These are phyloP conservation scores for Periophthalmodon schlosseri DNA, from an alignment of 2,113 vertebrate genomes.

Conservation along the genomic window DNA sequence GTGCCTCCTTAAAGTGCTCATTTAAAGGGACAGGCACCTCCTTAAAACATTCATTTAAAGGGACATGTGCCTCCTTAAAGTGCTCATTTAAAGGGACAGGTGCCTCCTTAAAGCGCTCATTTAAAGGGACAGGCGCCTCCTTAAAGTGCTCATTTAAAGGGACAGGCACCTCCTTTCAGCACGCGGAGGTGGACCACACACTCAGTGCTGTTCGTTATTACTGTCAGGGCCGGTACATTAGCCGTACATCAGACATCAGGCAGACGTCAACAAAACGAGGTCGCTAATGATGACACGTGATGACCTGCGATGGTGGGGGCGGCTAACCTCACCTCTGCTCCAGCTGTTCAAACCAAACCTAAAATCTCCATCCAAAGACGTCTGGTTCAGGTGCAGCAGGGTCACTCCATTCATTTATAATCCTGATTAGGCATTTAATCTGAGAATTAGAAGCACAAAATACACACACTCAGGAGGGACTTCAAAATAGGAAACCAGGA, in stretches of 20 bases:
- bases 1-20: no score
- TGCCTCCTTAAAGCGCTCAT: no score
- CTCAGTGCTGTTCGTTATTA: conserved; percentile 72
- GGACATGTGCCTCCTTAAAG: no score
- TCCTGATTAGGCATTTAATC: neutral
- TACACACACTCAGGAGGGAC: no score
- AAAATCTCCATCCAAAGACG: conserved; percentile 30
- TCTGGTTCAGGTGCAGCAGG: conserved; percentile 33
- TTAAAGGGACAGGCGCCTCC: no score
- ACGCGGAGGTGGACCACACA: conserved; percentile 16
- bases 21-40: no score
- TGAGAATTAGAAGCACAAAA: no score
- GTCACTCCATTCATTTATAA: conserved; percentile 11
- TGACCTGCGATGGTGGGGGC: conserved; percentile 28
- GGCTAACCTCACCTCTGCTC: conserved; percentile 34
- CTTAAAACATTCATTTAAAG: no score
- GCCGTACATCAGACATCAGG: conserved; percentile 48
- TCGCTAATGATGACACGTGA: conserved; percentile 68
- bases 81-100: no score
- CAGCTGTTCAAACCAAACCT: conserved; percentile 51
- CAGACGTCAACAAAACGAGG: conserved; percentile 65
- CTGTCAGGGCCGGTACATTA: conserved; percentile 58
- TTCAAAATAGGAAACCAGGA: no score
- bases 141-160: no score
- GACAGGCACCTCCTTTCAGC: no score